phyloP scores from a whole-genome alignment of 2,113 vertebrate species.

The Leuciscus idus region DNA sequence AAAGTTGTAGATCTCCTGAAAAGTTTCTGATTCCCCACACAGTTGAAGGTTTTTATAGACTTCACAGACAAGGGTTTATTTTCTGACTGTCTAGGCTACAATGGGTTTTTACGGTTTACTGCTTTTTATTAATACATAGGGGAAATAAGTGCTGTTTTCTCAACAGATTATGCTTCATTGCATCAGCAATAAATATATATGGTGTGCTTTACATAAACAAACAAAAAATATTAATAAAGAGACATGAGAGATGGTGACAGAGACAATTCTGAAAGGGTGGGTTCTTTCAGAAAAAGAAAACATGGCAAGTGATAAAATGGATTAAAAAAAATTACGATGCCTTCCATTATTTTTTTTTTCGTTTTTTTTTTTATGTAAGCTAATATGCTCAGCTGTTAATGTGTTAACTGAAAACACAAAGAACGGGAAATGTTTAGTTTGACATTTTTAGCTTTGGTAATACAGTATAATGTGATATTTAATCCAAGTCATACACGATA shows the following conservation, averaged over 20 bases:
- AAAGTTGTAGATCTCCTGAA: neutral
- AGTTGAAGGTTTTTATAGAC: slow-evolving; percentile 18
- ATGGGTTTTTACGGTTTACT: neutral
- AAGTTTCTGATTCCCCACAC: slow-evolving; percentile 15
- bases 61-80: neutral
- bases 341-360: no score
- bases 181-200: neutral
- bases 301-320: neutral
- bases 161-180: neutral
- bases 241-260: slow-evolving; percentile 6
- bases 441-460: no score
- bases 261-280: neutral
- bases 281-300: neutral
- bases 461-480: no score
- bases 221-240: neutral
- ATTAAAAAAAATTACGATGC: neutral
- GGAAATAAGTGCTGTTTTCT: slow-evolving; percentile 28
- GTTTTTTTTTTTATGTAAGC: neutral
- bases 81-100: neutral
- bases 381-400: neutral
- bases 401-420: no score
- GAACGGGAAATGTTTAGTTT: no score
- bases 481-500: no score
- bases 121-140: slow-evolving; percentile 11
- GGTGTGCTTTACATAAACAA: neutral